Base-by-base conservation (phyloP, 2,797 vertebrate genomes). In the Heterohyrax brucei region DNA sequence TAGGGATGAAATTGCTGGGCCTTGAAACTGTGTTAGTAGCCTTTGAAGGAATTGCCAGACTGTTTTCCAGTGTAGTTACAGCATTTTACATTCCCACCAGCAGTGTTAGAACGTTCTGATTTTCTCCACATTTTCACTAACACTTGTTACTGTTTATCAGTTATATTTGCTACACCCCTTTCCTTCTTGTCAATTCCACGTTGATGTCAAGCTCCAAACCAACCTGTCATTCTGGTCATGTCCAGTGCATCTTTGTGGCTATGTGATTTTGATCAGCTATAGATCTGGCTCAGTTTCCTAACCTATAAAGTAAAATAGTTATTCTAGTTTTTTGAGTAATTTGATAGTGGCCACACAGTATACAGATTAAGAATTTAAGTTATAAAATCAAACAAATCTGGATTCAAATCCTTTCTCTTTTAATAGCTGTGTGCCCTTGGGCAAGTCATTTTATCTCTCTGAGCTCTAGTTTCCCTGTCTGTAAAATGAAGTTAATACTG, bases 331-430 rank as follows among this genome's bases (percentile, higher is more conserved):
- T 56, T 95, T 77, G 50, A 70, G 21, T 91, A 61, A 22, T 86
- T 92, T 95, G 75, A 62, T 79, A 85, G 28, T 93, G 75, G 7
- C 78, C 75, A 82, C 61, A 73, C 16, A 50, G 66, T 61, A 5
- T 89, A 86, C 16, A 87, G 26, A 75, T 90, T 92, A 89, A 70
- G 78, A 95, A 92, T 22, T 66, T 82, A 30, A 7, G 44, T 80
- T 93, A 84, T 87, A 87, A 92, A 87, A 28, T 96, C 81, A 87
- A 48, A 77, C 9, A 66, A 44, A 87, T 14, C 73, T 80, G 16
- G 30, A 73, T 93, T 93, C 14, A 70, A 61, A 76, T 83, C 72
- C 44, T 93, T 86, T 10, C 5, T 80, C 10, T 22, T n/a, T 80
- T 89, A 86, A 62, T 86, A 89, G 89, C 48, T 72, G 3, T 92